Evolutionary conservation across 2,113 vertebrate genomes (phyloP), one percentile per base, ranked within the genome.

Genomic region (Pan paniscus): DNA sequence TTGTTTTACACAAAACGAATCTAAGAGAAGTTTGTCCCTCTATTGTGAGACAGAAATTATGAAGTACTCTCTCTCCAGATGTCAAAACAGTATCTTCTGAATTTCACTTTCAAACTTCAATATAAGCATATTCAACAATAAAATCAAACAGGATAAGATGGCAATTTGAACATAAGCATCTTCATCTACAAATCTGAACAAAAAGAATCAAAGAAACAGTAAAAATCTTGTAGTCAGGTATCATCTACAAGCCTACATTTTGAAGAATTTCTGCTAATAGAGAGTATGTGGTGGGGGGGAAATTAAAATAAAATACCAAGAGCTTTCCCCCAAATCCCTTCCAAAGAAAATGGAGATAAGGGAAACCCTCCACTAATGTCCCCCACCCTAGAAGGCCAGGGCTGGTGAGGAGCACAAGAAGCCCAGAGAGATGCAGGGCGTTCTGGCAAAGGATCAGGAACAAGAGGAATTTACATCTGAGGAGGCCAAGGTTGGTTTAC

Each of bases 141-240:
- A 67, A 88, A 64, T 30, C 0, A 81, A 73, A 93, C 35, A 82
- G 25, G 3, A 4, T 70, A 91, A 81, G 12, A 76, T 10, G 48
- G 12, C 43, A 64, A 70, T 43, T 88, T 89, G 52, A 90, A 93
- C 72, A 88, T 2, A 72, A 82, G 46, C 50, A 78, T 81, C 57
- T 78, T 67, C n/a, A 70, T 83, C 52, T 57, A 57, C 38, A 92
- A 97, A 90, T 83, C 8, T 12, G 70, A 94, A 79, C 43, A 87
- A 64, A 59, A 93, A 95, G 6, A 92, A 64, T 16, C 13, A 94
- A 81, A 89, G 76, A 78, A 88, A 57, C 8, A n/a, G 3, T 32
- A 70, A 87, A 94, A 82, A n/a, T 93, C 78, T 67, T 84, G 40
- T 38, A 70, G 68, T 13, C 20, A 14, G 32, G 35, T 17, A 57